Evolutionary conservation across 2,888 invertebrate species (phyloP).

Genomic region (Amiota mariae): DNA sequence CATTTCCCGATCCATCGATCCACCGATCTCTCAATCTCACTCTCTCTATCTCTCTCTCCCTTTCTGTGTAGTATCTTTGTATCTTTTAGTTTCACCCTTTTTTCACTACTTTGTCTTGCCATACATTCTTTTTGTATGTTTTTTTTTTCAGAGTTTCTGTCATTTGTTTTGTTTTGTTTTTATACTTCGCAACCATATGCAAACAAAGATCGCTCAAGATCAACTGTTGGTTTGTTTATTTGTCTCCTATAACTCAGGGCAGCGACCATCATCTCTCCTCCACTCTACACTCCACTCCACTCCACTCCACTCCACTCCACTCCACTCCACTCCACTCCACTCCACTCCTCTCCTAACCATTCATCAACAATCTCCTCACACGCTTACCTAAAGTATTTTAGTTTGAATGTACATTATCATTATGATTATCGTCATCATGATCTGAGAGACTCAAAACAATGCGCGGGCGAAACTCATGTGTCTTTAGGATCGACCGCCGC

Average conservation of each 20-base stretch:
- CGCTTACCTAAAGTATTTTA: too few species aligned
- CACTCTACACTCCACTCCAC: too few species aligned
- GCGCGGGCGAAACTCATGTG: background rate
- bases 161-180: constrained; percentile 25
- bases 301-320: too few species aligned
- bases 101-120: too few species aligned
- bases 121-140: background rate
- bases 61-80: too few species aligned
- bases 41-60: background rate
- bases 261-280: background rate
- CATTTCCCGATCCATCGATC: too few species aligned
- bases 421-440: background rate
- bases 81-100: too few species aligned
- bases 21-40: background rate
- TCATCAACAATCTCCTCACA: too few species aligned
- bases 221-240: constrained; percentile 25
- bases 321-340: too few species aligned
- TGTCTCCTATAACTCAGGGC: background rate
- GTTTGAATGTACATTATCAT: too few species aligned
- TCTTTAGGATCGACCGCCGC: too few species aligned
- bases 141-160: background rate
- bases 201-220: constrained; percentile 31
- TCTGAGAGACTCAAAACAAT: constrained; percentile 18
- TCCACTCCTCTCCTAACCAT: too few species aligned
- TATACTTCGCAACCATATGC: constrained; percentile 14